Conservation (phyloP, 2,888 invertebrate genomes). For the Unio delphinus region DNA sequence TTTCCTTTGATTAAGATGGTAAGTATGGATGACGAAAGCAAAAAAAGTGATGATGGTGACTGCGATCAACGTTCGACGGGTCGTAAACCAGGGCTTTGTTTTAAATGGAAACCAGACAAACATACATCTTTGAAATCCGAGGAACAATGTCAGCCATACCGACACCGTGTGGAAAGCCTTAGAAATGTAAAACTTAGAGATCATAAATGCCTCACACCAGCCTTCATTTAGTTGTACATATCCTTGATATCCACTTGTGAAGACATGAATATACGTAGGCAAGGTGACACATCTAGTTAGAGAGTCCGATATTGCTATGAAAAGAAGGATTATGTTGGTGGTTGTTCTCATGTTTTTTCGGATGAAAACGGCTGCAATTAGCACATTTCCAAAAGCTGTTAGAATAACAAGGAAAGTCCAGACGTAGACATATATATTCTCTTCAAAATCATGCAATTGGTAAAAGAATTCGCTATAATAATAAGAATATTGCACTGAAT, state of each 20-base stretch:
- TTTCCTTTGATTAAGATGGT: conserved; percentile 13
- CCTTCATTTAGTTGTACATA: conserved; percentile 6
- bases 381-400: conserved; percentile 24
- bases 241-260: too few species aligned
- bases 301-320: conserved; percentile 29
- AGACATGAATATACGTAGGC: conserved; percentile 21
- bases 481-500: too few species aligned
- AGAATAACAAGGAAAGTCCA: conserved; percentile 16
- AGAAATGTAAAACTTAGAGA: conserved; percentile 15
- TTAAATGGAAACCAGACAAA: conserved; percentile 25
- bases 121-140: conserved; percentile 33
- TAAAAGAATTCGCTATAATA: background rate
- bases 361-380: conserved; percentile 26
- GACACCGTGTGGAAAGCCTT: conserved; percentile 33
- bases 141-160: conserved; percentile 33
- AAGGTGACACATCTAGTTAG: conserved; percentile 25
- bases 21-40: conserved; percentile 19
- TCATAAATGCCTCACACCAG: conserved; percentile 20
- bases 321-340: conserved; percentile 29
- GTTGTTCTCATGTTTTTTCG: conserved; percentile 26
- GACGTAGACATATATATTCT: background rate
- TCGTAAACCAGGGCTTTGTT: conserved; percentile 13
- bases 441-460: background rate
- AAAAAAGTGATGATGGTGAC: conserved; percentile 12
- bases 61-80: conserved; percentile 4